Conservation (phyloP, 2,888 invertebrate species). For the Allophyes oxyacanthae region DNA sequence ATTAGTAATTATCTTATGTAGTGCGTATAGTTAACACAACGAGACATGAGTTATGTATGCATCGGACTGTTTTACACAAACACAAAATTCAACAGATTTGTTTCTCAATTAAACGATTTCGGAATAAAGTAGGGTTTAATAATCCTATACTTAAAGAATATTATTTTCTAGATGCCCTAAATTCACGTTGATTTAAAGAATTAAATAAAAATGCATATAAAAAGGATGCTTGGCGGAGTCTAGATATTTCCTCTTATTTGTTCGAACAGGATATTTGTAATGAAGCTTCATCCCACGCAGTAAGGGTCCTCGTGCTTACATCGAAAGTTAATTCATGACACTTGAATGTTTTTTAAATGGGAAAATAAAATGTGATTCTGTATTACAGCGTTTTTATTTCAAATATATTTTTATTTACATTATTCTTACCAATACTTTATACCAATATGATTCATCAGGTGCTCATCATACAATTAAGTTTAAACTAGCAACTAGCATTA, state of each 20-base stretch:
- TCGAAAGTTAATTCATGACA: slow-evolving; percentile 56
- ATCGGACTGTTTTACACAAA: too few relatives aligned
- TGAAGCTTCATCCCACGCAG: slow-evolving; percentile 23
- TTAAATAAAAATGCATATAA: slow-evolving; percentile 3
- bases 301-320: slow-evolving; percentile 52
- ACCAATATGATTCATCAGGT: slow-evolving; percentile 34
- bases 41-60: too few relatives aligned
- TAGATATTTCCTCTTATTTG: slow-evolving; percentile 21
- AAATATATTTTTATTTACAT: slow-evolving; percentile 43
- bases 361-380: slow-evolving; percentile 58
- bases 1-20: too few relatives aligned
- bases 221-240: slow-evolving; percentile 45
- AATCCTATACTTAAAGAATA: too few relatives aligned
- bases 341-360: slow-evolving; percentile 68
- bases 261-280: slow-evolving; percentile 12
- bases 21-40: too few relatives aligned
- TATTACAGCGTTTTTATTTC: slow-evolving; percentile 39
- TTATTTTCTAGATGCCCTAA: too few relatives aligned
- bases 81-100: too few relatives aligned
- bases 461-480: slow-evolving; percentile 30
- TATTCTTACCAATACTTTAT: slow-evolving; percentile 7
- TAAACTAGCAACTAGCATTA: too few relatives aligned
- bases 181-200: too few relatives aligned
- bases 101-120: too few relatives aligned
- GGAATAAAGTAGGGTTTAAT: too few relatives aligned